Percentiles rank a stretch among this genome's conserved stretches.
These are phyloP conservation scores for Shargacucullia verbasci DNA, from an alignment of 2,888 invertebrate genomes.

Conservation along the genomic window DNA sequence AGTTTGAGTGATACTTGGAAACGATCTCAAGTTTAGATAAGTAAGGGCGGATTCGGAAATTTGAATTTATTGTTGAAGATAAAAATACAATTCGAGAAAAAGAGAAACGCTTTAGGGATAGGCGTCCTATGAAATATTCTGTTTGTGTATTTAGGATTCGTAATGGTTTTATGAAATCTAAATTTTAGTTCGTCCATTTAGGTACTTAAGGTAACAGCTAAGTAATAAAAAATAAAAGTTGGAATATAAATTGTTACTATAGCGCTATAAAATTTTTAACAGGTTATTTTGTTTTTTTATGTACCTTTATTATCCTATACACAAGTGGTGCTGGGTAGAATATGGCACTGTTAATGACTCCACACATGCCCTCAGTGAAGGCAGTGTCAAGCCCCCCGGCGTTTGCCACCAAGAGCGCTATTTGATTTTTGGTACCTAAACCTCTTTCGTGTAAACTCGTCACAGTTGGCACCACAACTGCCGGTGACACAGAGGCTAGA, in stretches of 20 bases:
- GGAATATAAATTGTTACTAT: conserved; percentile 22
- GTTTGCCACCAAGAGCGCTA: conserved; percentile 97
- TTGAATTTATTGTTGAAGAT: conserved; percentile 43
- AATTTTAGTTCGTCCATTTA: conserved; percentile 27
- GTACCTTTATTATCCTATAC: conserved; percentile 85
- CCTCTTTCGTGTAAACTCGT: conserved; percentile 93
- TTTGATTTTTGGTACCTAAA: conserved; percentile 96
- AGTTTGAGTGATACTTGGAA: conserved; percentile 43
- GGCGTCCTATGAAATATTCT: conserved; percentile 16
- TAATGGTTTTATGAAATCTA: conserved; percentile 28
- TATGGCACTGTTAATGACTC: conserved; percentile 96
- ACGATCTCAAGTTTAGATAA: conserved; percentile 43
- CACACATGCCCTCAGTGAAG: conserved; percentile 97
- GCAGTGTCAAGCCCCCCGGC: conserved; percentile 98
- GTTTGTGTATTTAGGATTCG: conserved; percentile 23
- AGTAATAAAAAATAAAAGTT: conserved; percentile 18
- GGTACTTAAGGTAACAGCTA: conserved; percentile 9
- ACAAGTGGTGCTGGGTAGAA: conserved; percentile 92
- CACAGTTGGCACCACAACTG: conserved; percentile 97
- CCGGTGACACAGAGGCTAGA: conserved; percentile 97
- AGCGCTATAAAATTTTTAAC: conserved; percentile 27
- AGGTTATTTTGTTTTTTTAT: conserved; percentile 5
- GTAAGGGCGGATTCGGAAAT: conserved; percentile 42
- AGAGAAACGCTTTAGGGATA: conserved; percentile 34
- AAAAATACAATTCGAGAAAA: conserved; percentile 41